Evolutionary conservation across 2,888 invertebrate species (phyloP).

Genomic region (Dicyrtoma fusca): DNA sequence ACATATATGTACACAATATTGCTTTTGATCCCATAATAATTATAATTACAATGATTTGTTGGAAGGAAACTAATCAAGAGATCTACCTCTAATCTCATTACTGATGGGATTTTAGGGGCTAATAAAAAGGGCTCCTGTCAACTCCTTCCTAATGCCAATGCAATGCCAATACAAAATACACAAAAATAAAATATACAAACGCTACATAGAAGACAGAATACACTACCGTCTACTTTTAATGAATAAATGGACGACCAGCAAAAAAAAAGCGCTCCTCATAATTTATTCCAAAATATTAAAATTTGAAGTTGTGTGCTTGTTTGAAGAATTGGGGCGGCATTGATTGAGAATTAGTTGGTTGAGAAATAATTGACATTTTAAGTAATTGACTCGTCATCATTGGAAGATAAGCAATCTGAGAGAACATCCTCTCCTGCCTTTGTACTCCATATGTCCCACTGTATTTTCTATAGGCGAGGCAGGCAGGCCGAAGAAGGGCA

Average conservation of each 20-base stretch:
- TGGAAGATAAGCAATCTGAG: conserved; percentile 24
- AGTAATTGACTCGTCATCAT: conserved; percentile 35
- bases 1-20: too few species aligned
- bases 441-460: too few species aligned
- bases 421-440: neutral
- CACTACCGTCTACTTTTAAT: neutral
- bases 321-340: neutral
- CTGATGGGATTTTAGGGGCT: too few species aligned
- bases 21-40: too few species aligned
- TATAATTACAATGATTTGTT: too few species aligned
- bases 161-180: neutral
- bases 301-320: neutral
- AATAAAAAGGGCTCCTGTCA: too few species aligned
- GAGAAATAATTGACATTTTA: conserved; percentile 25
- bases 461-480: too few species aligned
- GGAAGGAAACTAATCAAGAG: too few species aligned
- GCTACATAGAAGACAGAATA: neutral
- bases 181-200: neutral
- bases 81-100: too few species aligned
- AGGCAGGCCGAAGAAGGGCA: conserved; percentile 3
- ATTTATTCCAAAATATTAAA: too few species aligned
- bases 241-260: neutral
- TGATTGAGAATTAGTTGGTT: neutral
- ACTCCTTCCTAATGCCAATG: too few species aligned
- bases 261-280: neutral